phyloP scores from a whole-genome alignment of 2,797 vertebrate species.

The Lagocephalus sceleratus region DNA sequence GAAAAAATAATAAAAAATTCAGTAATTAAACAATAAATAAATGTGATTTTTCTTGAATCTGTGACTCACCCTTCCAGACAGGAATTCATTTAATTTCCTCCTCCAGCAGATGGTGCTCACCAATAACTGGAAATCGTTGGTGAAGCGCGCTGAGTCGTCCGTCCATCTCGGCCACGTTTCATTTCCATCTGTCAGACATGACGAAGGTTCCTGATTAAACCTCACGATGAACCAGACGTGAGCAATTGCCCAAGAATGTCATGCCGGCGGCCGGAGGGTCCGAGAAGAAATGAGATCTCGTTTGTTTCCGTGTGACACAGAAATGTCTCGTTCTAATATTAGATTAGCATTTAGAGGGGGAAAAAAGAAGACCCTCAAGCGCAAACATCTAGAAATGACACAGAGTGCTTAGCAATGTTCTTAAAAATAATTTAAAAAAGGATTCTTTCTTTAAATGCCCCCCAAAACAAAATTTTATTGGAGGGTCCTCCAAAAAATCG shows the following conservation, averaged over 20 bases:
- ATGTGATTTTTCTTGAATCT: slow-evolving; percentile 11
- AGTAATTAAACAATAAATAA: no score
- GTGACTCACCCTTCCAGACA: slow-evolving; percentile 15
- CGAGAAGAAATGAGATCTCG: slow-evolving; percentile 34
- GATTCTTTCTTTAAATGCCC: no score
- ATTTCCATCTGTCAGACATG: slow-evolving; percentile 34
- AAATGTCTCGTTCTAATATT: no score
- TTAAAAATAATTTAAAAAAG: no score
- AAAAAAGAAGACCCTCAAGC: no score
- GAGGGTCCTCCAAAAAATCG: no score
- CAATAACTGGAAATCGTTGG: slow-evolving; percentile 22
- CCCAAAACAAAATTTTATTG: no score
- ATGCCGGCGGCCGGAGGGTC: slow-evolving; percentile 10
- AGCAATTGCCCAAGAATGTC: slow-evolving; percentile 54
- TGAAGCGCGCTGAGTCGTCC: slow-evolving; percentile 6
- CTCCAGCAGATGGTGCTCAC: slow-evolving; percentile 68
- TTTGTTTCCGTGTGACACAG: no score
- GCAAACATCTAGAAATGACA: no score
- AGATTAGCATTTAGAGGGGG: no score
- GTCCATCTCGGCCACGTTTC: slow-evolving; percentile 27
- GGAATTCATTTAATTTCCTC: slow-evolving; percentile 18
- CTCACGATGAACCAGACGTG: slow-evolving; percentile 27
- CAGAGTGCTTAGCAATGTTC: no score
- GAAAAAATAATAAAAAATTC: no score
- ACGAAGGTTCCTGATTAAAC: slow-evolving; percentile 46